Base-by-base conservation (phyloP, 1,140 invertebrate genomes). In the Teleogryllus occipitalis region DNA sequence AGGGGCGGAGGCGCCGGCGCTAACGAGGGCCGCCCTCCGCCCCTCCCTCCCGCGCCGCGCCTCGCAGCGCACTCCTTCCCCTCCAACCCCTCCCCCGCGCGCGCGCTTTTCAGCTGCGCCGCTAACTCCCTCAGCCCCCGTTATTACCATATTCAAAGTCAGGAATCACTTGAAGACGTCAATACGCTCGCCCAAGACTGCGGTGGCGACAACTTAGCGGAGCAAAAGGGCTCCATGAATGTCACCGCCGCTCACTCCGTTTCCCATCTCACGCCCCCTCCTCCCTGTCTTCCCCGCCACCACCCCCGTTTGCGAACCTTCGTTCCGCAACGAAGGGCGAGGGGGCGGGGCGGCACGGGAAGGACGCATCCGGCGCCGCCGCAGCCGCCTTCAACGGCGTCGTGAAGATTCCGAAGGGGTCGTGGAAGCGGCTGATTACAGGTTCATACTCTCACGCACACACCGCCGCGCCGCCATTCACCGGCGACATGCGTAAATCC, bases 81-180 rank as follows among this genome's bases (percentile, higher is more conserved):
- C 54, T 14, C 10, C 49, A 8, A 8, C 8, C 8, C 8, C 54
- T 2, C 10, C 10, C 0, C 54, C 10, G 54, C 10, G 10, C 10
- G 54, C 18, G 54, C 54, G 54, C 54, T 7, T 18, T 18, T 18
- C 18, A 14, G 10, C 54, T 0, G 2, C 2, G 54, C 54, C 54
- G 18, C 54, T 65, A 65, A 54, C 49, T 65, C 54, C 54, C 54
- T 65, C 54, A 65, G 1, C 18, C 54, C 54, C 54, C 54, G 54
- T 65, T 65, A 65, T 65, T 65, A 65, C 54, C 49, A 65, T 65
- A 65, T 65, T 65, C 54, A 65, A 65, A 65, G 54, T 65, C 54
- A 65, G 54, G 54, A 65, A 65, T 54, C 54, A 65, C 54, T 65
- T 65, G 54, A 65, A 65, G 54, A 18, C 54, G 54, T 65, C 54